Conservation (phyloP, 2,113 vertebrate genomes). For the Erythrocercus mccallii region DNA sequence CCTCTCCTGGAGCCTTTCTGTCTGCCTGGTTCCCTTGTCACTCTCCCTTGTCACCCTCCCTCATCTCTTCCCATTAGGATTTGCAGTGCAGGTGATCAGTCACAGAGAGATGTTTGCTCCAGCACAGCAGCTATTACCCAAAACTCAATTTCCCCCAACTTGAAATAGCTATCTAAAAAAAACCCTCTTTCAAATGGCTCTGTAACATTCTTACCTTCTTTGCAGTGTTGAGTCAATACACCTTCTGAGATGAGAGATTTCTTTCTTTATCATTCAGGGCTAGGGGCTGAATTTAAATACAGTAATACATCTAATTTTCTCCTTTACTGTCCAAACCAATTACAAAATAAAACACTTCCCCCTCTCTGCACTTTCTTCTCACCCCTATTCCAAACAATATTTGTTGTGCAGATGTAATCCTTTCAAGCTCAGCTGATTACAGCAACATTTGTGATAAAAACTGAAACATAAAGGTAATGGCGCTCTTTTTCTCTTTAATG, state of each 20-base stretch:
- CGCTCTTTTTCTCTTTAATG: not conserved
- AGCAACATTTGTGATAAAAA: constrained; percentile 39
- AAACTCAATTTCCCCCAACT: constrained; percentile 58
- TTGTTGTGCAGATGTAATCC: constrained; percentile 50
- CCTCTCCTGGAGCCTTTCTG: not conserved
- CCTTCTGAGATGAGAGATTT: constrained; percentile 34
- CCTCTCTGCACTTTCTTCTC: not conserved
- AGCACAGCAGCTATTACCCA: constrained; percentile 65
- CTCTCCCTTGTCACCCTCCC: constrained; percentile 14
- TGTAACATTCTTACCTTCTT: constrained; percentile 35
- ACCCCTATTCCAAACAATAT: constrained; percentile 18
- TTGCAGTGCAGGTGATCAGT: constrained; percentile 59
- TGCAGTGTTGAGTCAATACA: constrained; percentile 1
- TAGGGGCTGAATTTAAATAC: constrained; percentile 59
- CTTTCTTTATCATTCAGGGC: constrained; percentile 42
- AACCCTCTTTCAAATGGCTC: constrained; percentile 46
- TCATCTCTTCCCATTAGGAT: constrained; percentile 49
- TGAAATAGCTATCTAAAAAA: constrained; percentile 28
- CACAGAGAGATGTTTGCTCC: constrained; percentile 39
- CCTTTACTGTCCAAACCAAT: constrained; percentile 56
- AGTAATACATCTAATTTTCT: constrained; percentile 54
- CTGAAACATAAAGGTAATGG: not conserved
- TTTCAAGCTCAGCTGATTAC: constrained; percentile 48
- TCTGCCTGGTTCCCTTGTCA: constrained; percentile 17
- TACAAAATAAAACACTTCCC: constrained; percentile 45